Conservation (phyloP, 2,113 vertebrate genomes). For the Leptocoma aspasia region DNA sequence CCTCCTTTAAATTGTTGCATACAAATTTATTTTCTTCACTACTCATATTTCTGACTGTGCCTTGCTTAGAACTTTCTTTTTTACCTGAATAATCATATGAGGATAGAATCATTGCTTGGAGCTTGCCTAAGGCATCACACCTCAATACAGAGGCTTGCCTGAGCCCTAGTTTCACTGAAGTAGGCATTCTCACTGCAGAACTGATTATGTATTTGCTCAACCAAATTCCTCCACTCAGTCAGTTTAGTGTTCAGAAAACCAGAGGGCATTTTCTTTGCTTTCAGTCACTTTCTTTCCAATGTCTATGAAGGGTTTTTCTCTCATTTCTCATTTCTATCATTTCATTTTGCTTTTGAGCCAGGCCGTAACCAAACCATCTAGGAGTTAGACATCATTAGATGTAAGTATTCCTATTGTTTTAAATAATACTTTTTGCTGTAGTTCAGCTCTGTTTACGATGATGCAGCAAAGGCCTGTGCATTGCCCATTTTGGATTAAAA, state of each 20-base stretch:
- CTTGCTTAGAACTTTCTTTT: conserved; percentile 9
- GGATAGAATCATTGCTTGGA: neutral
- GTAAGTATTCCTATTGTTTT: neutral
- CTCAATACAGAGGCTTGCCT: neutral
- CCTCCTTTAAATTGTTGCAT: neutral
- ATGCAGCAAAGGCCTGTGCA: neutral
- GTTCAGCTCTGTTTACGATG: neutral
- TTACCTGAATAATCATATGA: conserved; percentile 32
- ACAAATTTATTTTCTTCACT: neutral
- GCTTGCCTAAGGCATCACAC: conserved; percentile 46
- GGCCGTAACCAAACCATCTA: neutral
- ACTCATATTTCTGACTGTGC: neutral
- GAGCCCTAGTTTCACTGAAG: neutral
- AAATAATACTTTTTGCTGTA: neutral
- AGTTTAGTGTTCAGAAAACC: neutral
- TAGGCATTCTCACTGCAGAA: neutral
- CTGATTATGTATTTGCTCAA: neutral
- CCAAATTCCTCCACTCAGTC: neutral
- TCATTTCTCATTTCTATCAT: neutral
- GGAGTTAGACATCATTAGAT: neutral
- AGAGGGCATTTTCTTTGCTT: neutral
- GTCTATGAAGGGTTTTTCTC: neutral
- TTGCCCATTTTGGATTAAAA: neutral
- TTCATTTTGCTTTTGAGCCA: neutral
- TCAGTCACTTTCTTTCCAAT: neutral